Evolutionary conservation across 2,888 invertebrate species (phyloP).

Genomic region (Branchipolynoe longqiensis): DNA sequence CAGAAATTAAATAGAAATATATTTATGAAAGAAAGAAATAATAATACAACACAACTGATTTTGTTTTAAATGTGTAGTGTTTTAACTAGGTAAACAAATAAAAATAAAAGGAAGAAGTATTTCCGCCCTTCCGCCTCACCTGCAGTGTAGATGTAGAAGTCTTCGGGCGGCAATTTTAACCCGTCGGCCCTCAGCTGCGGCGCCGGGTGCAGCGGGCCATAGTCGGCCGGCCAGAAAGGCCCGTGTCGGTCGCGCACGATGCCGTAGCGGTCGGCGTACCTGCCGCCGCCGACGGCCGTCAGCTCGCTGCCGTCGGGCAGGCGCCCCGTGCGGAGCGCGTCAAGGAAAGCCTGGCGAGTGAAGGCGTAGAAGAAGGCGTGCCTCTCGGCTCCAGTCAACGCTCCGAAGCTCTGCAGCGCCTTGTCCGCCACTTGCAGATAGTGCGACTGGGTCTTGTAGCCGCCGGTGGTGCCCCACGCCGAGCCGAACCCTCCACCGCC

Average conservation of each 20-base stretch:
- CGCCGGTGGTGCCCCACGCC: conserved; percentile 19
- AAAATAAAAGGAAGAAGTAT: not conserved
- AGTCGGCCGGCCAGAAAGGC: conserved; percentile 81
- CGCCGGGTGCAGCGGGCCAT: conserved; percentile 77
- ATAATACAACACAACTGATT: not conserved
- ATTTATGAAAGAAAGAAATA: not conserved
- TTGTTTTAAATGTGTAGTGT: no score
- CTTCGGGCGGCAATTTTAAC: no score
- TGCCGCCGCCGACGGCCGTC: conserved; percentile 70
- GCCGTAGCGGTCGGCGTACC: conserved; percentile 77
- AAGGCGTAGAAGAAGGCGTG: conserved; percentile 68
- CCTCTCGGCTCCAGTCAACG: conserved; percentile 63
- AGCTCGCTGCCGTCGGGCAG: conserved; percentile 75
- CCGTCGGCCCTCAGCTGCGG: conserved; percentile 72
- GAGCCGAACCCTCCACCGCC: not conserved
- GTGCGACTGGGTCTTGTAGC: conserved; percentile 66
- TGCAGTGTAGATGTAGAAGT: conserved; percentile 18
- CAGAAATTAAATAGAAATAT: not conserved
- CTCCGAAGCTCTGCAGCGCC: conserved; percentile 63
- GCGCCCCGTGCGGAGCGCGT: conserved; percentile 73
- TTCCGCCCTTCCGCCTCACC: not conserved
- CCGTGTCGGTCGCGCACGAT: conserved; percentile 77
- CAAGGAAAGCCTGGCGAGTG: conserved; percentile 77
- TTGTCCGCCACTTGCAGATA: conserved; percentile 58
- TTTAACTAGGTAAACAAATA: no score